phyloP scores from a whole-genome alignment of 2,113 vertebrate species.

The Tragelaphus buxtoni region DNA sequence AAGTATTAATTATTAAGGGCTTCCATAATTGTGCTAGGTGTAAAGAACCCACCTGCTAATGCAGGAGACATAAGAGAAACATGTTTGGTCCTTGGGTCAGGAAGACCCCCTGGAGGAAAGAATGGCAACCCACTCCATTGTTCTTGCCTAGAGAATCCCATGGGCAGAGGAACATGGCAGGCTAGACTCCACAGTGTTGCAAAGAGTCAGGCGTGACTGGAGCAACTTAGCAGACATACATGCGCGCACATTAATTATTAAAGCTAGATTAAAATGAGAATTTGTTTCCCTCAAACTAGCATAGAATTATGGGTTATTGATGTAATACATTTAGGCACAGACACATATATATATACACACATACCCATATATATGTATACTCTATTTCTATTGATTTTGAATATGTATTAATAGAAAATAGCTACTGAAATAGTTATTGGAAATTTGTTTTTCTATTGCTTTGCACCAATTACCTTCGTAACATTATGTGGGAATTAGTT shows the following conservation, averaged over 20 bases:
- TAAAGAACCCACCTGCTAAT: background rate
- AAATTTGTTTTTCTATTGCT: conserved; percentile 21
- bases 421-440: background rate
- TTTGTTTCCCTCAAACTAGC: background rate
- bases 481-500: conserved; percentile 29
- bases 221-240: background rate
- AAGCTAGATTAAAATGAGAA: background rate
- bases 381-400: background rate
- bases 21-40: background rate
- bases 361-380: background rate
- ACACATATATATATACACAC: background rate
- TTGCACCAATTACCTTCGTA: background rate
- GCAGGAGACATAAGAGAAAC: background rate
- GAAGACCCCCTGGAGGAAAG: background rate
- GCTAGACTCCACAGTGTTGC: background rate
- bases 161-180: background rate
- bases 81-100: background rate
- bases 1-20: background rate
- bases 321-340: background rate
- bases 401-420: background rate
- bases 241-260: background rate
- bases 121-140: background rate
- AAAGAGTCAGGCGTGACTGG: background rate
- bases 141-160: background rate
- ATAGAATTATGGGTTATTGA: background rate